Evolutionary conservation across 2,797 vertebrate species (phyloP).

Genomic region (Rachycentron canadum): DNA sequence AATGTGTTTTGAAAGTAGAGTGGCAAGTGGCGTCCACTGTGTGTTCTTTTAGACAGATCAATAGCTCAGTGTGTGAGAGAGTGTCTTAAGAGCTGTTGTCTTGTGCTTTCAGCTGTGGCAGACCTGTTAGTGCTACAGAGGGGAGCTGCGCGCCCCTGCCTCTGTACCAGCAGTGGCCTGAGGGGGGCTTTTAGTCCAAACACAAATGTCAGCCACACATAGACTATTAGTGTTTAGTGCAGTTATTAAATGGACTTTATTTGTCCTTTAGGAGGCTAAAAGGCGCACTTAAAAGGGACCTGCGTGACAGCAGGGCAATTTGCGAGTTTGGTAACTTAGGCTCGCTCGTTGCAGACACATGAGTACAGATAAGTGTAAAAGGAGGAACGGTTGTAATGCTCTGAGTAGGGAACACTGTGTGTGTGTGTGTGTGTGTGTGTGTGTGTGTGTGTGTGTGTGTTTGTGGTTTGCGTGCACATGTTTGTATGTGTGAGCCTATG

Average conservation of each 20-base stretch:
- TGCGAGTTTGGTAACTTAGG: slow-evolving; percentile 87
- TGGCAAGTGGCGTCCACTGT: slow-evolving; percentile 86
- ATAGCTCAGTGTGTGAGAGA: slow-evolving; percentile 92
- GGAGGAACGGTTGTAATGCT: slow-evolving; percentile 82
- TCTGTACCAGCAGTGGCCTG: slow-evolving; percentile 85
- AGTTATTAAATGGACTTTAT: slow-evolving; percentile 92
- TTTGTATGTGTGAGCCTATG: slow-evolving; percentile 19
- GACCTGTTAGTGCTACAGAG: slow-evolving; percentile 92
- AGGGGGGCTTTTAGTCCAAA: slow-evolving; percentile 91
- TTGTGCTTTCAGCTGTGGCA: slow-evolving; percentile 89
- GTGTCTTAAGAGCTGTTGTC: slow-evolving; percentile 95
- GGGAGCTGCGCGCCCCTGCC: slow-evolving; percentile 85
- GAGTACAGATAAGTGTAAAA: slow-evolving; percentile 86
- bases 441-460: slow-evolving; percentile 51
- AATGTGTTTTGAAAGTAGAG: slow-evolving; percentile 87
- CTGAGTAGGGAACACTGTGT: slow-evolving; percentile 64
- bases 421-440: slow-evolving; percentile 42
- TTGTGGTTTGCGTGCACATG: slow-evolving; percentile 38
- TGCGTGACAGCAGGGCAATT: slow-evolving; percentile 88
- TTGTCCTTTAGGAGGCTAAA: slow-evolving; percentile 91
- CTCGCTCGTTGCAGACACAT: slow-evolving; percentile 79
- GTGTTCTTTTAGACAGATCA: slow-evolving; percentile 91
- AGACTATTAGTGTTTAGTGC: slow-evolving; percentile 90
- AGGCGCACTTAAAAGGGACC: slow-evolving; percentile 87
- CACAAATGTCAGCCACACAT: slow-evolving; percentile 91